Percentiles rank a stretch among this genome's conserved stretches.
These are phyloP conservation scores for Dasypolia templi DNA, from an alignment of 2,888 invertebrate species.

Conservation along the genomic window DNA sequence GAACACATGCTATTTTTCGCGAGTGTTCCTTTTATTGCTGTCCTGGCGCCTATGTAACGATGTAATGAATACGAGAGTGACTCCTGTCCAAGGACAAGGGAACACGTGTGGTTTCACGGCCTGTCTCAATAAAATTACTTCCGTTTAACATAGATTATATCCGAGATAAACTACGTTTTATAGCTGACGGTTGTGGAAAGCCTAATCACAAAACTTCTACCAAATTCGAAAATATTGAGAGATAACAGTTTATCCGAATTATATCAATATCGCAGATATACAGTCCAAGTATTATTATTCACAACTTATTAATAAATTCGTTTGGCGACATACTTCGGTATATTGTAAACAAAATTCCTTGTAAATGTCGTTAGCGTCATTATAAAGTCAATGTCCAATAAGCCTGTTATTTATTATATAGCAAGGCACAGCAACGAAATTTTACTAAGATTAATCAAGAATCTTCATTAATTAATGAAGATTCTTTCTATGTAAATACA, in stretches of 20 bases:
- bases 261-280: background rate
- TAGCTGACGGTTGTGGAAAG: background rate
- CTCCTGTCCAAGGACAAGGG: background rate
- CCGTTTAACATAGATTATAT: background rate
- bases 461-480: background rate
- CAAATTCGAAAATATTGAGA: background rate
- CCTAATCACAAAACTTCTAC: background rate
- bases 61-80: background rate
- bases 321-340: constrained; percentile 5
- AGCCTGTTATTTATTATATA: background rate
- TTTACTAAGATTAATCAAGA: background rate
- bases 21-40: background rate
- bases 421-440: background rate
- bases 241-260: background rate
- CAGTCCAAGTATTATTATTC: constrained; percentile 33
- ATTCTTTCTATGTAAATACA: background rate
- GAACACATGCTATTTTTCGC: background rate
- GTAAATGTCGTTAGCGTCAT: constrained; percentile 11
- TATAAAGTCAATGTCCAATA: constrained; percentile 9
- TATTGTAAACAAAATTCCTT: constrained; percentile 38
- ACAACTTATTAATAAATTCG: constrained; percentile 8
- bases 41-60: background rate
- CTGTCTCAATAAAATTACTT: background rate
- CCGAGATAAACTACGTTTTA: background rate
- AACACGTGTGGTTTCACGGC: background rate